Base-by-base conservation (phyloP, 2,797 vertebrate species). In the Galago senegalensis region DNA sequence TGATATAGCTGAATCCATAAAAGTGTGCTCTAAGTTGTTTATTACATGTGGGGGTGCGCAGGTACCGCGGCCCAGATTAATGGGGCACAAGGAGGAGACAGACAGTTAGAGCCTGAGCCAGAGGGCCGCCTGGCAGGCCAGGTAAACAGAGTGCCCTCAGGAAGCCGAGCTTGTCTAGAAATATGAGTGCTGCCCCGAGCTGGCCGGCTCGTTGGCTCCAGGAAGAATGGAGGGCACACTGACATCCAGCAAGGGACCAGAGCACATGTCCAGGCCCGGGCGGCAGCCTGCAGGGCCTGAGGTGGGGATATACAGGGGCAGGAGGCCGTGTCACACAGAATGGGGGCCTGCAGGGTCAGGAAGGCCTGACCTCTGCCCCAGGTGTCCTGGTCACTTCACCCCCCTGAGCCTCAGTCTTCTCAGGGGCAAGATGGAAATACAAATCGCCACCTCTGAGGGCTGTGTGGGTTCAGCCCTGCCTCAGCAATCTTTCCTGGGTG, bases 1-100 rank as follows among this genome's bases (percentile, higher is more conserved):
- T 98, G 98, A 99, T 98, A 97, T 82, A 98, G 98, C 98, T 92
- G 98, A 98, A 98, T 98, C 98, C 98, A 98, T 98, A 98, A 99
- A 97, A 97, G 94, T 0, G 49, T 87, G 95, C 97, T 82, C 97
- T 18, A 21, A 80, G 93, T 95, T 96, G 98, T 98, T 98, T 98
- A 98, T 92, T 27, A 92, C 23, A 1, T 43, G 60, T 91, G 0
- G 5, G 97, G 97, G 94, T 0, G 1, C 11, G 1, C 11, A 95
- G 98, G 98, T 87, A 92, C 14, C 37, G 56, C 2, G 65, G 93
- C 93, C 84, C 95, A 84, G 98, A 98, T 98, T 97, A 92, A 98
- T 89, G 97, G 96, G 87, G 91, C 94, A 21, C 70, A 4, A 56
- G 88, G 94, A 94, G 14, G 87, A 82, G 89, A 88, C 61, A 87